Percentiles rank a stretch among this genome's conserved stretches.
These are phyloP conservation scores for Tor tambroides DNA, from an alignment of 2,113 vertebrate genomes.

Conservation along the genomic window DNA sequence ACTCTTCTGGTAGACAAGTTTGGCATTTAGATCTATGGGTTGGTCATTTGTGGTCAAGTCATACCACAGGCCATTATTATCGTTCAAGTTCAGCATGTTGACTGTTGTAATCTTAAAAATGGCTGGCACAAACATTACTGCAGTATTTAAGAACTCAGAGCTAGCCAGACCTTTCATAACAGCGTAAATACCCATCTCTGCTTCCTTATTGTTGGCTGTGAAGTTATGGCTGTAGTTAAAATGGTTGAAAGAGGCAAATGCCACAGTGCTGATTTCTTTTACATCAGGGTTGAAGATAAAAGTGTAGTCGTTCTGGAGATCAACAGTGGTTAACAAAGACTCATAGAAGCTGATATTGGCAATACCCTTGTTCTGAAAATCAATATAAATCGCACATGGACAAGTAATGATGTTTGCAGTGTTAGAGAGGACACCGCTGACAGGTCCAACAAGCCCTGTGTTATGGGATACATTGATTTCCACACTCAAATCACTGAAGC, in stretches of 20 bases:
- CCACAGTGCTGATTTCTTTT: constrained; percentile 80
- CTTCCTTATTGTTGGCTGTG: constrained; percentile 77
- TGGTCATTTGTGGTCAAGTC: no score
- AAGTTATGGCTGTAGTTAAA: constrained; percentile 84
- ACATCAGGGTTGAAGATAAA: constrained; percentile 74
- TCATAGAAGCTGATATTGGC: constrained; percentile 80
- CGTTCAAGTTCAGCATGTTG: constrained; percentile 83
- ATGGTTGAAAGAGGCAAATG: constrained; percentile 81
- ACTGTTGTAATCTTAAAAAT: constrained; percentile 75
- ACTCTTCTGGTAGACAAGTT: constrained; percentile 85
- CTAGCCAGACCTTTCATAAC: constrained; percentile 83
- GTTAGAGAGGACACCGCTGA: constrained; percentile 82
- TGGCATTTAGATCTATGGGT: constrained; percentile 80
- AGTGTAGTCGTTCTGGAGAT: constrained; percentile 86
- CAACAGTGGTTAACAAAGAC: constrained; percentile 80
- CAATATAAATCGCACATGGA: constrained; percentile 72
- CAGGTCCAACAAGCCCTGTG: constrained; percentile 77
- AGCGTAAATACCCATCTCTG: constrained; percentile 73
- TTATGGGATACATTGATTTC: constrained; percentile 81
- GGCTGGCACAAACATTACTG: constrained; percentile 80
- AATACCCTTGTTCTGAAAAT: constrained; percentile 83
- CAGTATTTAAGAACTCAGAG: constrained; percentile 83
- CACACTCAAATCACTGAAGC: constrained; percentile 72
- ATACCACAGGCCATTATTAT: no score
- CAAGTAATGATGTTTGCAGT: constrained; percentile 70